Evolutionary conservation across 1,140 invertebrate genomes (phyloP), one percentile per base, ranked within the genome.

Genomic region (Delia radicum): DNA sequence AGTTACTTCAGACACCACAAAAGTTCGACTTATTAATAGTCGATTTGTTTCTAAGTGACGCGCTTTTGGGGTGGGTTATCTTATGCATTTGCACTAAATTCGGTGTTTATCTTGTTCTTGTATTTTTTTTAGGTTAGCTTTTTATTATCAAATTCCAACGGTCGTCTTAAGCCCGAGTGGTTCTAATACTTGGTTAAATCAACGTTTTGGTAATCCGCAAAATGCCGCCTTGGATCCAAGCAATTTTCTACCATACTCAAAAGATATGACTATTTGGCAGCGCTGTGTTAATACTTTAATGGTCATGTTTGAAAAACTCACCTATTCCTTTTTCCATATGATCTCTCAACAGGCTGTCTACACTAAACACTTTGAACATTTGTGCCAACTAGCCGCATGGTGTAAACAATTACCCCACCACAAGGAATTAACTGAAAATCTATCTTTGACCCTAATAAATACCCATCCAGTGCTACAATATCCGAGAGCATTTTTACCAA

Each of bases 391-490:
- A 15, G 28, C 31, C 21, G n/a, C 67, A 18, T 62, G 26, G 63
- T 13, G 46, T 24, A 69, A 29, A 18, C 21, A 28, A n/a, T 69
- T 85, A 67, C 87, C 89, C 2, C 85, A 84, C 33, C 81, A 92
- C 21, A 87, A 88, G 1, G 85, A 87, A 8, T 83, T 92, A 73
- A 88, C 88, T 7, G 87, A 88, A 62, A 90, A 91, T 77, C 89
- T 90, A 4, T 91, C 89, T 79, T 79, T 92, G 61, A 87, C 91
- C 13, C 78, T 92, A 69, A 87, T 89, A 0, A 92, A 92, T 77
- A 90, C 89, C 18, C 90, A 92, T 81, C 90, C 89, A 78, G 88
- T 88, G 8, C 86, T 90, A 67, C 89, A 91, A 77, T 90, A 90
- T 82, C 88, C 90, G 2, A 83, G 89, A 33, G 89, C 91, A 13